Percentiles rank a stretch among this genome's conserved stretches.
Evolutionary conservation across 1,140 invertebrate genomes (phyloP).

Genomic region (Popillia japonica): DNA sequence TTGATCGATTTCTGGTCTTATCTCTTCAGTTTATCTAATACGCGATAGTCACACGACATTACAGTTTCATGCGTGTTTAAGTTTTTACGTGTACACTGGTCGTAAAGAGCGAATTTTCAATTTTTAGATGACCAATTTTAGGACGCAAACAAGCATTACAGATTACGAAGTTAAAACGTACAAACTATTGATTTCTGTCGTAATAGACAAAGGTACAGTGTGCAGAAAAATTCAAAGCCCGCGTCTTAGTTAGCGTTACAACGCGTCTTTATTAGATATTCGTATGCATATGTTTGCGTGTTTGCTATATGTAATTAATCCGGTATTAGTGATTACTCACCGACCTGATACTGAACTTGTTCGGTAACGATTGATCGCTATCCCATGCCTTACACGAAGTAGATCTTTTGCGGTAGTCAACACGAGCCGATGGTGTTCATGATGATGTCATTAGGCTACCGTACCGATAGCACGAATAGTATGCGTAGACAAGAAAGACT

Average conservation of each 20-base stretch:
- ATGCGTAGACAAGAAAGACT: constrained; percentile 56
- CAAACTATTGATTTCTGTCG: constrained; percentile 2
- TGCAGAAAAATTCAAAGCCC: no score
- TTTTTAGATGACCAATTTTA: no score
- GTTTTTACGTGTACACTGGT: neutral
- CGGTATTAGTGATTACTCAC: constrained; percentile 34
- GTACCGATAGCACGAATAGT: constrained; percentile 58
- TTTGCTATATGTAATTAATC: no score
- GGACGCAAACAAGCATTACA: no score
- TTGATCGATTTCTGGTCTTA: neutral
- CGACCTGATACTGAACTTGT: constrained; percentile 38
- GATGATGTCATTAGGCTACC: constrained; percentile 1
- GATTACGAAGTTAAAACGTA: no score
- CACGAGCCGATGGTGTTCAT: constrained; percentile 39
- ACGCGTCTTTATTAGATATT: no score
- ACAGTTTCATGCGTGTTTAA: neutral
- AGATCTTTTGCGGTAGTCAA: constrained; percentile 40
- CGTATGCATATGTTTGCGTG: no score
- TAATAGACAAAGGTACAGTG: neutral
- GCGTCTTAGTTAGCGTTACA: no score
- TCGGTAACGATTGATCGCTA: constrained; percentile 45
- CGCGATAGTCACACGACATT: no score
- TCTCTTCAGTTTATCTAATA: constrained; percentile 9
- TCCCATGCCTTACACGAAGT: constrained; percentile 47
- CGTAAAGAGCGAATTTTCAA: no score